Base-by-base conservation (phyloP, 2,797 vertebrate genomes). In the Mallotus villosus region DNA sequence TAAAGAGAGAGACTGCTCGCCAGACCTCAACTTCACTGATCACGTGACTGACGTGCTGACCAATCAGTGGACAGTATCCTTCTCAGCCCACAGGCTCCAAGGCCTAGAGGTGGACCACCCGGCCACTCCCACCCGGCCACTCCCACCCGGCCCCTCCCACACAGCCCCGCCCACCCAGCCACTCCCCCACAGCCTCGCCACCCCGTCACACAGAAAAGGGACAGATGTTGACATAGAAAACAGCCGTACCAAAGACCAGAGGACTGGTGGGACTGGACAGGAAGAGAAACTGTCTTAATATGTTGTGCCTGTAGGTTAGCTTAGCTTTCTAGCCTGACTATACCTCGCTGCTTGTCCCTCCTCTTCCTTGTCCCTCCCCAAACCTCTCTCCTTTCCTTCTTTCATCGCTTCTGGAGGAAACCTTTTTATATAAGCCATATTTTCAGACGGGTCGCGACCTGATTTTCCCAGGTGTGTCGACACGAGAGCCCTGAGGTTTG, bases 401-500 rank as follows among this genome's bases (percentile, higher is more conserved):
- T 74, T 58, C 6, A 17, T 55, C 76, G 51, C 60, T 72, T 84
- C 71, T 72, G 73, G 80, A 80, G 82, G 81, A 78, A 78, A 72
- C 72, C 73, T 67, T 73, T 81, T 84, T 79, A 74, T 79, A 74
- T 82, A 88, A 92, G 91, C 92, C 92, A 93, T 93, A 91, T 27
- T 29, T 72, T 82, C 83, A 78, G 59, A 69, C 75, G 75, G 71
- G 69, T 78, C 66, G 60, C 72, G 74, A 70, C 77, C 77, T 75
- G 78, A 76, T 89, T 80, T 72, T 78, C 74, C 76, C 82, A 85
- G 84, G 75, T 85, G 78, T 75, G 81, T 78, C 74, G 72, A 76
- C 62, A 49, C 71, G 14, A 83, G 78, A 57, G 75, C 71, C 41
- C 67, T 66, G 60, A 70, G 21, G 68, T 69, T 69, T 73, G 60